Evolutionary conservation across 2,113 vertebrate species (phyloP), one percentile per base, ranked within the genome.

Genomic region (Aegotheles bennettii): DNA sequence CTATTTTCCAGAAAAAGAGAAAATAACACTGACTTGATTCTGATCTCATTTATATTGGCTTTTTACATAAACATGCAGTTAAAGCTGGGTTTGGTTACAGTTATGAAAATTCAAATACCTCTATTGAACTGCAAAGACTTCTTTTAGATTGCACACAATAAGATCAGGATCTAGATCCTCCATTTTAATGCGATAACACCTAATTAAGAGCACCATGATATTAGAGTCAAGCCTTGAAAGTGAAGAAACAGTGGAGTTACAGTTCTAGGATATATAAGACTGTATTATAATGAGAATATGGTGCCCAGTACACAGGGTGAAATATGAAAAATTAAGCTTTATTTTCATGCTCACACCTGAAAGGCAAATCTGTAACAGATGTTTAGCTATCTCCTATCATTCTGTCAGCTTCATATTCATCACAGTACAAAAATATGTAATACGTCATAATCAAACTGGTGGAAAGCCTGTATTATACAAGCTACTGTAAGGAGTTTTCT

Each of bases 271-370:
- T 69, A 45, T 1, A 43, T 14, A 83, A 61, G 8, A 53, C 6
- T 61, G 19, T 40, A 82, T 25, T 19, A 69, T 48, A 56, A 70
- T 53, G 51, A 90, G 29, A 83, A 45, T 28, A 56, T 9, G 2
- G 15, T 83, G 17, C 33, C 25, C 14, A 20, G 10, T 59, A 65
- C 63, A 35, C 12, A 26, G 35, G 4, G 5, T 76, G 59, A 77
- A 82, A 71, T 65, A 89, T 60, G 76, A 93, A 94, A 95, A 96
- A 88, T 67, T 13, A 93, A 91, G 31, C 31, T 84, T 87, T 71
- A 51, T 89, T 90, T 88, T 93, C 68, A 65, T 81, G 29, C 54
- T 95, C 31, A 45, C 47, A 89, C 67, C 53, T 91, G 75, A 96
- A 76, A 75, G 77, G 31, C 20, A 77, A 91, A 94, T 65, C 5